Conservation (phyloP, 2,797 vertebrate species). For the Acanthiza pusilla region DNA sequence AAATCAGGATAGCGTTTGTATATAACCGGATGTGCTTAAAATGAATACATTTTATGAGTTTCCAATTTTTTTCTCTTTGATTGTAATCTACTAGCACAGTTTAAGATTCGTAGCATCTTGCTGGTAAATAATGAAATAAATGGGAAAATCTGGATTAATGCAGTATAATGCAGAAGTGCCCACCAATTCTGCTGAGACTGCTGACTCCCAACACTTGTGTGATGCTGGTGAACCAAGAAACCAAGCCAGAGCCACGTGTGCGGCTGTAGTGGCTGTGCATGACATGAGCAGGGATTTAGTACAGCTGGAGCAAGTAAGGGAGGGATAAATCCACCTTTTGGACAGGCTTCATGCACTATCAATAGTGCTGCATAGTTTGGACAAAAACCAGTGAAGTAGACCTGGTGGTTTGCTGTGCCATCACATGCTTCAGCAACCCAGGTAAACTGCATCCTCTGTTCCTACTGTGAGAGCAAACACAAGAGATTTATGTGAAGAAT, state of each 20-base stretch:
- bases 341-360: not conserved
- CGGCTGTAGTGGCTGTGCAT: not conserved
- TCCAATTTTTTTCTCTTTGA: not conserved
- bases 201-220: not conserved
- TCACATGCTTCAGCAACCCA: not conserved
- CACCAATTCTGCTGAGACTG: not conserved
- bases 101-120: not conserved
- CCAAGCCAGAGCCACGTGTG: rapidly evolving
- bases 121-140: not conserved
- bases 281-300: not conserved
- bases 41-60: not conserved
- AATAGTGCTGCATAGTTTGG: not conserved
- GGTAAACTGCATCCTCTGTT: rapidly evolving
- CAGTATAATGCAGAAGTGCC: not conserved
- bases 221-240: not conserved
- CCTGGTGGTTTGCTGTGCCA: not conserved
- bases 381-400: not conserved
- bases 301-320: not conserved
- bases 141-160: not conserved
- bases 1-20: not conserved
- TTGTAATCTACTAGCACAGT: not conserved
- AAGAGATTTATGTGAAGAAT: not conserved
- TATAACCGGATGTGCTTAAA: not conserved
- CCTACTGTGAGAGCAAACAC: not conserved
- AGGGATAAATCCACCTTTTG: not conserved